Base-by-base conservation (phyloP, 2,113 vertebrate genomes). In the Scartelaos histophorus region DNA sequence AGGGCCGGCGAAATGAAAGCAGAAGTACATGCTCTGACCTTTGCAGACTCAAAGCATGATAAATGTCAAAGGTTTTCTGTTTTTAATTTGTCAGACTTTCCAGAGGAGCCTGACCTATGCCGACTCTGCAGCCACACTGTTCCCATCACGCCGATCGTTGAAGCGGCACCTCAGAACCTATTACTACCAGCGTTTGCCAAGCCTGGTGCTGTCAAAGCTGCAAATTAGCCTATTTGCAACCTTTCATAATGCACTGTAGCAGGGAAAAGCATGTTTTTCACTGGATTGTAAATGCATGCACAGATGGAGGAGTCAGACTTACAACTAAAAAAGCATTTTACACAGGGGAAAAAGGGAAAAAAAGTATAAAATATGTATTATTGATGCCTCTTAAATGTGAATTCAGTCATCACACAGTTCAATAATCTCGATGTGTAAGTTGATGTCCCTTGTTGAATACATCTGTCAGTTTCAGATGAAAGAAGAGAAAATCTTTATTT, bases 71-170 rank as follows among this genome's bases (percentile, higher is more conserved):
- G 88, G 89, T 88, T 89, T 87, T 83, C 87, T 85, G 82, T 88
- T 92, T 87, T 88, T 90, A 88, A 92, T 92, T 92, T 92, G 89
- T 91, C 91, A 86, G 86, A 87, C 82, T 92, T 91, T 90, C 85
- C 75, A 75, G 87, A 88, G 86, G 87, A 85, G 85, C 81, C 88
- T 88, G 88, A 90, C 91, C 89, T 89, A 88, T 88, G 84, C 73
- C 87, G 81, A 71, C 85, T 83, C 79, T 75, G 13, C 87, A 81
- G 82, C 86, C 87, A 72, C 69, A 61, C 73, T 66, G 43, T 84
- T 89, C 85, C 85, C 79, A 88, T 89, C 85, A 81, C 83, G 82
- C 75, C 85, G 73, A 86, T 84, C 78, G 71, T 84, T 89, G 89
- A 88, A 88, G 88, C 89, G 83, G 84, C 81, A 81, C 83, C 81